These are phyloP conservation scores for Tapera naevia DNA, from an alignment of 2,797 vertebrate genomes.

Conservation along the genomic window DNA sequence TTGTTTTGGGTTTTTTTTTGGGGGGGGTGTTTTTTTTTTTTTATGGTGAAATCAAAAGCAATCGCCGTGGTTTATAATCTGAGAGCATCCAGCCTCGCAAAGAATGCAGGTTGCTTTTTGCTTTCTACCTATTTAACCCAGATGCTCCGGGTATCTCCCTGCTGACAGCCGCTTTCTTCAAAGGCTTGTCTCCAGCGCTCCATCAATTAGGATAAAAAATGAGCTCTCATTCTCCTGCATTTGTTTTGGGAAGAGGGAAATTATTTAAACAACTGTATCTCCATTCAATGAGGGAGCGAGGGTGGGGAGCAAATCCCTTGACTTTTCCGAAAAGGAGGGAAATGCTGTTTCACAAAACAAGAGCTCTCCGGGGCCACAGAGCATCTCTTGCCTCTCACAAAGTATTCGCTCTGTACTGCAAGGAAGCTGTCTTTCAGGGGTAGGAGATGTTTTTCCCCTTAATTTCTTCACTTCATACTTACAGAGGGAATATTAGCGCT, in stretches of 20 bases:
- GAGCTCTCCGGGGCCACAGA: fast-evolving
- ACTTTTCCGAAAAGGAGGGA: neutral
- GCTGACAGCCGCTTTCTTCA: constrained; percentile 14
- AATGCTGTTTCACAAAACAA: neutral
- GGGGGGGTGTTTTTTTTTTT: neutral
- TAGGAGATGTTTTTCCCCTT: neutral
- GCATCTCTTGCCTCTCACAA: neutral
- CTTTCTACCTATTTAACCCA: constrained; percentile 1
- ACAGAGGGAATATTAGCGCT: neutral
- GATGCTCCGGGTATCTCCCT: constrained; percentile 5
- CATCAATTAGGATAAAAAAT: constrained; percentile 45
- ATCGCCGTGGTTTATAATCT: neutral
- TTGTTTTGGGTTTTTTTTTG: too few relatives aligned
- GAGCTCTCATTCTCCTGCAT: neutral
- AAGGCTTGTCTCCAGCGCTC: neutral
- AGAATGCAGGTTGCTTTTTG: neutral
- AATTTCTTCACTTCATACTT: fast-evolving
- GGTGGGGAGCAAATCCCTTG: neutral
- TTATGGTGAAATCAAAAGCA: neutral
- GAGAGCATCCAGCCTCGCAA: neutral
- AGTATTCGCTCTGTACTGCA: neutral
- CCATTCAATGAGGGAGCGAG: neutral
- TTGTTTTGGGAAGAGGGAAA: constrained; percentile 48
- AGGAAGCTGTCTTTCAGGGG: neutral
- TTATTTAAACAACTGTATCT: constrained; percentile 50